These are phyloP conservation scores for Calephelis virginiensis DNA, from an alignment of 1,140 invertebrate genomes.

Conservation along the genomic window DNA sequence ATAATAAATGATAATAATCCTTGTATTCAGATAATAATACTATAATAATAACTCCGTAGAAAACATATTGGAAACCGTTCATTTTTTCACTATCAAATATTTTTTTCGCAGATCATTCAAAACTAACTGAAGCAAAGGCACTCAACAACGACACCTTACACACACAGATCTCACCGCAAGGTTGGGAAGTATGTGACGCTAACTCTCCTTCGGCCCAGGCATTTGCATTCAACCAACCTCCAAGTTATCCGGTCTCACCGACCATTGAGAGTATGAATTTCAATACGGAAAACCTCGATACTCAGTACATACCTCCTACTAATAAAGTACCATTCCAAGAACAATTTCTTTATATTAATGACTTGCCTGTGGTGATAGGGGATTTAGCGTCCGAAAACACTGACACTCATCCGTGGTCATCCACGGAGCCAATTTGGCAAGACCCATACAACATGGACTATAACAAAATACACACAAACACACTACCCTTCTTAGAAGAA, in stretches of 20 bases:
- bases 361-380: constrained; percentile 58
- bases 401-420: constrained; percentile 41
- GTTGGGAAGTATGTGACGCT: constrained; percentile 61
- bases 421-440: constrained; percentile 38
- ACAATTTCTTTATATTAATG: constrained; percentile 55
- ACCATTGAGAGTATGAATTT: constrained; percentile 44
- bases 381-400: constrained; percentile 48
- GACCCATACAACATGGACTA: constrained; percentile 44
- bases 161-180: constrained; percentile 64
- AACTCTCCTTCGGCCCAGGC: constrained; percentile 51
- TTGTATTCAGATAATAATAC: no score
- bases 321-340: constrained; percentile 51
- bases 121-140: constrained; percentile 58
- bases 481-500: constrained; percentile 58
- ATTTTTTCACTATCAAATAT: constrained; percentile 5
- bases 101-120: constrained; percentile 53
- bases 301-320: constrained; percentile 27
- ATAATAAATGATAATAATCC: no score
- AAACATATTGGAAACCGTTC: no score
- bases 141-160: constrained; percentile 63
- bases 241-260: constrained; percentile 51
- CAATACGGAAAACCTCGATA: constrained; percentile 37
- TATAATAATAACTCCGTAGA: no score
- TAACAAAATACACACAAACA: constrained; percentile 51
- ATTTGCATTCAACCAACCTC: constrained; percentile 44